These are phyloP conservation scores for Gallinago stenura DNA, from an alignment of 2,797 vertebrate genomes.

Conservation along the genomic window DNA sequence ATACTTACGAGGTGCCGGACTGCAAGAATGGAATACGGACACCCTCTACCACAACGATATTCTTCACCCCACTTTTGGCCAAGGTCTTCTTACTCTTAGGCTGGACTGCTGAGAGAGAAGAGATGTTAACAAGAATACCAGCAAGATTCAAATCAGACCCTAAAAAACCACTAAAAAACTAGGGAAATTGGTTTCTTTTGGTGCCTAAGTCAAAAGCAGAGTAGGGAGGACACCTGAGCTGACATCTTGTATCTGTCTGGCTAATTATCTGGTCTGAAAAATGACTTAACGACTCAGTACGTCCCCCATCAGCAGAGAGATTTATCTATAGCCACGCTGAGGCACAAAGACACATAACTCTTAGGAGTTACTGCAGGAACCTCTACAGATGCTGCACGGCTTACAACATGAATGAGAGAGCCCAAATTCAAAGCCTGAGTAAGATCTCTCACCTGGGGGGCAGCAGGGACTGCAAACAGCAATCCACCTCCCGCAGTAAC, in stretches of 20 bases:
- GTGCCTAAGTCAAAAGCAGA: background rate
- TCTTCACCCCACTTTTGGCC: slow-evolving; percentile 87
- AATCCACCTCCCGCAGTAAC: background rate
- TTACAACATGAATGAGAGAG: rapidly evolving
- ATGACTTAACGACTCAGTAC: background rate
- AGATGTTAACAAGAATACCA: background rate
- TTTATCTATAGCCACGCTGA: background rate
- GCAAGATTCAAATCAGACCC: background rate
- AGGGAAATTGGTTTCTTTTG: background rate
- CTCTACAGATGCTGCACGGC: background rate
- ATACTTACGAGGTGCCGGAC: slow-evolving; percentile 92
- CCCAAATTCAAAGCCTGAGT: background rate
- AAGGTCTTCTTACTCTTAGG: slow-evolving; percentile 91
- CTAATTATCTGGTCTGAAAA: background rate
- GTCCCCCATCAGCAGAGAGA: background rate
- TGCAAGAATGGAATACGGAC: slow-evolving; percentile 92
- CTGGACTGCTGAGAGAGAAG: slow-evolving; percentile 77
- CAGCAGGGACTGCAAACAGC: background rate
- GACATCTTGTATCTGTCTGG: background rate
- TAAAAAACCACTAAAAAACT: background rate
- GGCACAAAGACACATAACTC: background rate
- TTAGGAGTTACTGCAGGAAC: background rate
- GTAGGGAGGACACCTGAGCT: background rate
- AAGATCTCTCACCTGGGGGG: background rate
- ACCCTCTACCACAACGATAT: slow-evolving; percentile 93